phyloP scores from a whole-genome alignment of 2,797 vertebrate genomes.

The Remorina albescens region DNA sequence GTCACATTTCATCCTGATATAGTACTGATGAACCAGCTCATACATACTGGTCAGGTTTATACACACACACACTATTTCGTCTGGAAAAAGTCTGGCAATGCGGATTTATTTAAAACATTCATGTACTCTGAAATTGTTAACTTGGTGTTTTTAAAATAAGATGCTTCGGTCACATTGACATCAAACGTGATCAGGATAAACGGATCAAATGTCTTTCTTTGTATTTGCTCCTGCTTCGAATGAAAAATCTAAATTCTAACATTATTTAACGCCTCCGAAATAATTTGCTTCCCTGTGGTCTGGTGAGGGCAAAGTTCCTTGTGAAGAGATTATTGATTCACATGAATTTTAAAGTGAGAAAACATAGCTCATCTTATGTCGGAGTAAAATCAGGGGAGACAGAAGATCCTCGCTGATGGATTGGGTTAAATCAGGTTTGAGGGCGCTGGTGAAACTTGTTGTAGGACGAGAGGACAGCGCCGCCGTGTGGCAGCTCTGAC shows the following conservation, averaged over 20 bases:
- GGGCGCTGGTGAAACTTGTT: not conserved
- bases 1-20: not conserved
- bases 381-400: not conserved
- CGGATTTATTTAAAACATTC: not conserved
- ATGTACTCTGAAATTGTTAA: not conserved
- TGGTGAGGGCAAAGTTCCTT: not conserved
- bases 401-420: not conserved
- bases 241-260: not conserved
- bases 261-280: not conserved
- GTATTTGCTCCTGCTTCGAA: not conserved
- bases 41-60: too few relatives aligned
- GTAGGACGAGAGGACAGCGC: slow-evolving; percentile 32
- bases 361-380: too few relatives aligned
- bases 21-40: not conserved
- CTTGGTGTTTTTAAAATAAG: not conserved
- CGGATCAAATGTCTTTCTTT: not conserved
- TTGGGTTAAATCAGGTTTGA: too few relatives aligned
- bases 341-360: not conserved
- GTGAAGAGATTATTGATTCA: not conserved
- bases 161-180: not conserved
- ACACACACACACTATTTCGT: too few relatives aligned
- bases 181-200: not conserved
- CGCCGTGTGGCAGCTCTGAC: slow-evolving; percentile 61
- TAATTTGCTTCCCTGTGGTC: not conserved
- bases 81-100: too few relatives aligned